Evolutionary conservation across 2,888 invertebrate species (phyloP), one percentile per base, ranked within the genome.

Genomic region (Melinopterus prodromus): DNA sequence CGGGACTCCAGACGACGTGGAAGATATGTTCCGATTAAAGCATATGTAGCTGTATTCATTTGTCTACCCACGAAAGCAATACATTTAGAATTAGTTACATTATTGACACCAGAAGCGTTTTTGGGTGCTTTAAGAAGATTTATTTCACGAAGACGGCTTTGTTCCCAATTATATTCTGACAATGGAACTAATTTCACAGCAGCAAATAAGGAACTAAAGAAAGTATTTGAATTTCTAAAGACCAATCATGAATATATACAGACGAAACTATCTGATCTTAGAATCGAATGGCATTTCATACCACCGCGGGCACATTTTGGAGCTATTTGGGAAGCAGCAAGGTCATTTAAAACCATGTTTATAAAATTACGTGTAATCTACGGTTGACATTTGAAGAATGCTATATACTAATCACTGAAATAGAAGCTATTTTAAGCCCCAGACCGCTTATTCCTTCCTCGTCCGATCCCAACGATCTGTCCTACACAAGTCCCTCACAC

Each of bases 21-120:
- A 0, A 77, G 26, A 38, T n/a, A n/a, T 71, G 12, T 71, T 16
- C 12, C 6, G 1, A 16, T 76, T n/a, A 78, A 83, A 77, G 9
- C 82, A 53, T 81, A 80, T 38, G 38, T 80, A 6, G 14, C 81
- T 0, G 26, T 86, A 14, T 86, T 86, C 37, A 80, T 85, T 5
- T 86, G 85, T 78, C 76, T 86, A 2, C 77, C 83, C 3, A 83
- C 84, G 2, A 86, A 85, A 79, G 86, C 86, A 1, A 38, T 80
- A 0, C 83, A 82, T 74, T 26, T 83, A 6, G 81, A 83, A 71
- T 69, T 84, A 6, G 83, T 82, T 26, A 71, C 71, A 15, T 82
- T 82, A 72, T 74, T 84, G 26, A 83, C 82, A 2, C 79, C 83
- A 6, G 80, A 82, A 9, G 70, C 80, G n/a, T 84, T 82, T 77